A percentile compares a stretch with the other conserved stretches of the same genome.
phyloP scores from a whole-genome alignment of 1,140 invertebrate genomes.

The Scylla paramamosain region DNA sequence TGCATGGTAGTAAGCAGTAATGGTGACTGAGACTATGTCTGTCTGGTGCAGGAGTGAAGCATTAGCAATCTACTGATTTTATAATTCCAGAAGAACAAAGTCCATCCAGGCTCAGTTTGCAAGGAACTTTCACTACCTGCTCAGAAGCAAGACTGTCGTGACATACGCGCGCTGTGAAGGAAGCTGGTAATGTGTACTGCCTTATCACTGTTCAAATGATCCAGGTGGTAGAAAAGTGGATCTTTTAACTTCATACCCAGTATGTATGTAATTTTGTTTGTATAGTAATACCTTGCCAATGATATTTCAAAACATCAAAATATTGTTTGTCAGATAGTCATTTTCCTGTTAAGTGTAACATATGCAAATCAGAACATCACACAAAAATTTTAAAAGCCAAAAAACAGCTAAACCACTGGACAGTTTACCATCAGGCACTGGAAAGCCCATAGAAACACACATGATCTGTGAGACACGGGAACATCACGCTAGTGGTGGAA shows the following conservation, averaged over 20 bases:
- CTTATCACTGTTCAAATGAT: background rate
- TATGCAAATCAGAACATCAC: background rate
- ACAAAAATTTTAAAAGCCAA: background rate
- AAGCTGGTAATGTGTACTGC: background rate
- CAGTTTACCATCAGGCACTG: background rate
- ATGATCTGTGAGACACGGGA: background rate
- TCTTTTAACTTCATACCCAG: background rate
- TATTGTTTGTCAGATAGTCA: background rate
- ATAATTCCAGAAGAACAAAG: background rate
- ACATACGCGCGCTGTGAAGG: background rate
- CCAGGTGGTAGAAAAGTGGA: background rate
- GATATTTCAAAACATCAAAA: no score
- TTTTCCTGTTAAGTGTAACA: background rate
- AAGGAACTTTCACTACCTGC: background rate
- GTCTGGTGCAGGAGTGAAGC: background rate
- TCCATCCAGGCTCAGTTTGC: background rate
- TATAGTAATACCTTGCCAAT: background rate
- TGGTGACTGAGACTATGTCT: background rate
- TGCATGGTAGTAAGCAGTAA: background rate
- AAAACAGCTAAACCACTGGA: background rate
- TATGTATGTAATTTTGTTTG: background rate
- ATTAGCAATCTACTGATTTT: background rate
- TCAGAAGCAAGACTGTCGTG: background rate
- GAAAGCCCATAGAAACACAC: background rate
- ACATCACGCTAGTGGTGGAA: background rate